A percentile compares a stretch with the other conserved stretches of the same genome.
These are phyloP conservation scores for Pseudoips prasinana DNA, from an alignment of 2,888 invertebrate species.

Conservation along the genomic window DNA sequence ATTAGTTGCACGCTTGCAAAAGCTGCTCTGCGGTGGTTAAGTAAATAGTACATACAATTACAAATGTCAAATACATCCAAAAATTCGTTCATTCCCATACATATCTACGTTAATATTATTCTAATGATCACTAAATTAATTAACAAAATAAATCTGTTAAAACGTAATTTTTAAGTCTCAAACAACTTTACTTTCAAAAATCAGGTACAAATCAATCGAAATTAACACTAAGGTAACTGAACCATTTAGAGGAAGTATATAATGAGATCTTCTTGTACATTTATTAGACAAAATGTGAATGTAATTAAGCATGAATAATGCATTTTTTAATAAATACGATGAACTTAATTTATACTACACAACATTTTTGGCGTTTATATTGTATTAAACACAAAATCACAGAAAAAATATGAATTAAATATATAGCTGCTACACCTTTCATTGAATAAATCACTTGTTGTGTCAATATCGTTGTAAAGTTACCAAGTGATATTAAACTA, in stretches of 20 bases:
- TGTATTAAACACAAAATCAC: conserved; percentile 71
- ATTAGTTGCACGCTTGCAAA: conserved; percentile 72
- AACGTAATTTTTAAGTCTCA: conserved; percentile 71
- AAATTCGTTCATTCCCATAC: conserved; percentile 73
- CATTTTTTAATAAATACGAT: conserved; percentile 46
- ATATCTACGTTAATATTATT: conserved; percentile 49
- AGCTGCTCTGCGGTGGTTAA: conserved; percentile 76
- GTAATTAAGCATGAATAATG: conserved; percentile 41
- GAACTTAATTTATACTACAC: conserved; percentile 55
- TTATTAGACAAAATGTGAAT: conserved; percentile 34
- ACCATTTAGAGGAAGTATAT: conserved; percentile 65
- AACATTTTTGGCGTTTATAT: conserved; percentile 72
- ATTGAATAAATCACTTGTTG: conserved; percentile 33
- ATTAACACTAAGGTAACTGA: conserved; percentile 79
- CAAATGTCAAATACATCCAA: conserved; percentile 46
- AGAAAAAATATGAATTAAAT: conserved; percentile 47
- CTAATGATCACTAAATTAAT: conserved; percentile 53
- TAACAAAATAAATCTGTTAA: conserved; percentile 72
- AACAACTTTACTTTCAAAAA: conserved; percentile 63
- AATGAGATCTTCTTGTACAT: conserved; percentile 69
- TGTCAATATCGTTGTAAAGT: conserved; percentile 28
- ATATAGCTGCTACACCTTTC: conserved; percentile 43
- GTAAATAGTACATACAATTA: conserved; percentile 54
- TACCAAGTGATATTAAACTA: conserved; percentile 30
- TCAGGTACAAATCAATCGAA: conserved; percentile 79